Percentiles rank a stretch among this genome's conserved stretches.
These are phyloP conservation scores for Carollia perspicillata DNA, from an alignment of 2,113 vertebrate genomes.

Conservation along the genomic window DNA sequence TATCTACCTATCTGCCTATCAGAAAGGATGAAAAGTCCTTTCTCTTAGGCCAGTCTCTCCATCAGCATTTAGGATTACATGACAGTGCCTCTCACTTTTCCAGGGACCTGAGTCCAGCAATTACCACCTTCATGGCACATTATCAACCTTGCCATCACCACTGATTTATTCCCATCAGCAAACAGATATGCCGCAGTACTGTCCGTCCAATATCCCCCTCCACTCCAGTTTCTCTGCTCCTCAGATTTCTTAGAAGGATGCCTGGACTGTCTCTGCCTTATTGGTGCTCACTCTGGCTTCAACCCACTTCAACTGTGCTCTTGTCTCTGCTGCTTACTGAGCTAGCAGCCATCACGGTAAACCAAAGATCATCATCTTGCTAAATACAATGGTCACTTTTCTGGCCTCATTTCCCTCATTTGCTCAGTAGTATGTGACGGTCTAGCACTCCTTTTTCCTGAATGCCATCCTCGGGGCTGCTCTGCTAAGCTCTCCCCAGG, in stretches of 20 bases:
- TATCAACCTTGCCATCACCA: not conserved
- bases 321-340: too few relatives aligned
- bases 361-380: too few relatives aligned
- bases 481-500: too few relatives aligned
- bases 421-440: too few relatives aligned
- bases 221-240: not conserved
- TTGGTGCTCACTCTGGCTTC: not conserved
- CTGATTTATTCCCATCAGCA: not conserved
- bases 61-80: not conserved
- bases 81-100: not conserved
- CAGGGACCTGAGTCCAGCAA: not conserved
- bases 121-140: not conserved
- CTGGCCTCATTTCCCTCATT: too few relatives aligned
- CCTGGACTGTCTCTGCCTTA: not conserved
- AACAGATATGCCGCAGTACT: not conserved
- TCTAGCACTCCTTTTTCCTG: too few relatives aligned
- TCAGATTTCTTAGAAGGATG: not conserved
- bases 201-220: not conserved
- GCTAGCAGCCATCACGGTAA: too few relatives aligned
- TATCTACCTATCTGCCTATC: not conserved
- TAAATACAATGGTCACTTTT: too few relatives aligned
- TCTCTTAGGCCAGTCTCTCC: not conserved
- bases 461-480: too few relatives aligned
- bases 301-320: too few relatives aligned
- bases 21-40: not conserved